Conservation (phyloP, 2,113 vertebrate genomes). For the Callorhinus ursinus region DNA sequence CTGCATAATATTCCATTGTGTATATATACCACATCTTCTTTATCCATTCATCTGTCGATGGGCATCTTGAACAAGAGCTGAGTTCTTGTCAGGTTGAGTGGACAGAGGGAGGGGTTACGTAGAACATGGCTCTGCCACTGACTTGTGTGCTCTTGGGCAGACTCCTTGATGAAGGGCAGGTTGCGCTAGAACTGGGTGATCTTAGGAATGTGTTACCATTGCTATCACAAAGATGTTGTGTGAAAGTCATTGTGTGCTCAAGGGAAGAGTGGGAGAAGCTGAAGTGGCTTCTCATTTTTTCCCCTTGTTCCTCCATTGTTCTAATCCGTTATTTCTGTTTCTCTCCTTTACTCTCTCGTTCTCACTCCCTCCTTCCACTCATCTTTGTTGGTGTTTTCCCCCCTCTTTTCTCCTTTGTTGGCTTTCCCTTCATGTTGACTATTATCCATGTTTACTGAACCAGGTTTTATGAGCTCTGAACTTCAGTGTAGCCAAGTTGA, state of each 20-base stretch:
- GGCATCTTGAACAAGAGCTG: no score
- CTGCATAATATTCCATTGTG: no score
- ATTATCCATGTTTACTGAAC: not conserved
- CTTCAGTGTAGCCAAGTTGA: not conserved
- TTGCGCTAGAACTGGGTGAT: not conserved
- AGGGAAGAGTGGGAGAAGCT: not conserved
- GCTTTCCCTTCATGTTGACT: not conserved
- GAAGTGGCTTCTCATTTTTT: not conserved
- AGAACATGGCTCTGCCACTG: not conserved
- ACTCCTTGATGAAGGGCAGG: not conserved
- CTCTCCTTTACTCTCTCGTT: not conserved
- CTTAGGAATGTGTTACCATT: not conserved
- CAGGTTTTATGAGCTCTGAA: not conserved
- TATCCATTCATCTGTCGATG: no score
- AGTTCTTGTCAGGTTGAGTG: not conserved
- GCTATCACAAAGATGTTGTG: rapidly evolving
- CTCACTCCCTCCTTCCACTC: not conserved
- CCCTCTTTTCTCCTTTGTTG: not conserved
- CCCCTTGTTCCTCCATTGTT: not conserved
- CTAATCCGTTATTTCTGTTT: not conserved
- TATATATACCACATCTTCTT: no score
- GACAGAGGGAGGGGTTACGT: rapidly evolving
- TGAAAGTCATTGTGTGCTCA: not conserved
- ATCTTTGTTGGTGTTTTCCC: not conserved
- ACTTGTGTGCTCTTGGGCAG: not conserved